Percentiles rank a stretch among this genome's conserved stretches.
phyloP scores from a whole-genome alignment of 2,888 invertebrate species.

The Erebia epiphron region DNA sequence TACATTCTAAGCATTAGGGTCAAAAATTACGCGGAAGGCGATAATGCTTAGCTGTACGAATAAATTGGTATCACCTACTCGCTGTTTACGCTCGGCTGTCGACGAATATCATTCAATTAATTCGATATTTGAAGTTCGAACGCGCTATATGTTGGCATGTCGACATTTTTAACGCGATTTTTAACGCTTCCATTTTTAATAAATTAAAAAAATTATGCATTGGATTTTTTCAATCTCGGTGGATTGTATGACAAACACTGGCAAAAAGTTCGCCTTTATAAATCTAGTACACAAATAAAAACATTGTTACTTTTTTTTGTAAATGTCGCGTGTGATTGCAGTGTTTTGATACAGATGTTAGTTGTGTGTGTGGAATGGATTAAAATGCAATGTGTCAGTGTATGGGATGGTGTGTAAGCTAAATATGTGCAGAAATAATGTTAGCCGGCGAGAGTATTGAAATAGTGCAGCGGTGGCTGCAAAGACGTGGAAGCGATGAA shows the following conservation, averaged over 20 bases:
- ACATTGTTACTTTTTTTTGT: neutral
- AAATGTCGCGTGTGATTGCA: neutral
- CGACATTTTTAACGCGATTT: neutral
- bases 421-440: conserved; percentile 70
- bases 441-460: conserved; percentile 77
- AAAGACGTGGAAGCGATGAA: conserved; percentile 68
- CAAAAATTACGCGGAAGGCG: conserved; percentile 47
- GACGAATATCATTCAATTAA: conserved; percentile 75
- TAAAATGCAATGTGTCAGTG: conserved; percentile 24
- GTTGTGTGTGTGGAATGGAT: conserved; percentile 12
- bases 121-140: conserved; percentile 77
- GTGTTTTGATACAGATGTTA: conserved; percentile 7
- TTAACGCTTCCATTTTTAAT: neutral
- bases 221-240: neutral
- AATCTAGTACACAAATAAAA: neutral
- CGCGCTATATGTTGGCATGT: conserved; percentile 62
- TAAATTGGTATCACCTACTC: conserved; percentile 59
- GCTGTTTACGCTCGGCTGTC: conserved; percentile 72
- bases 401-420: conserved; percentile 35
- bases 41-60: conserved; percentile 45
- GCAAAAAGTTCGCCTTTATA: neutral
- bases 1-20: conserved; percentile 52
- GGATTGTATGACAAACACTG: neutral
- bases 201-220: neutral
- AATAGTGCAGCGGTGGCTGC: conserved; percentile 75